Evolutionary conservation across 2,888 invertebrate genomes (phyloP), one percentile per base, ranked within the genome.

Genomic region (Tineola bisselliella): DNA sequence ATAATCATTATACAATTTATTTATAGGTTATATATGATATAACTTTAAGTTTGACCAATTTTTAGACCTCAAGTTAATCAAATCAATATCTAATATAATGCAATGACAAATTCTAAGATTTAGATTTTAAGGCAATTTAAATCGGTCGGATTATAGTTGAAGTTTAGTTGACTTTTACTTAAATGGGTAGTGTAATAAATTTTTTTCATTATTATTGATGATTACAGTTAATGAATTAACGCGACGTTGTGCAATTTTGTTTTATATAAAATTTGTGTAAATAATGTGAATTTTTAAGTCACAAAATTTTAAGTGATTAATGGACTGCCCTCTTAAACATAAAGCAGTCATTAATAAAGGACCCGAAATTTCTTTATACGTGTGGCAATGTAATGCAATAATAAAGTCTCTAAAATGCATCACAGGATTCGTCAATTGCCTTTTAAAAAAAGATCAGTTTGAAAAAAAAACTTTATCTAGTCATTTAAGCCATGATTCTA

Each of bases 401-500:
- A 17, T 48, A 48, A 48, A 48, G 5, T 15, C 48, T 15, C 48
- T 48, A 48, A 10, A 38, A 38, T 48, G 48, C 48, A 15, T 15
- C 48, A 48, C 48, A 48, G 1, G 10, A 25, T 48, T 48, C 10
- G 15, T 48, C 38, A 38, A n/a, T 38, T 10, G 11, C 38, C 38
- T 10, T 38, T 38, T 12, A 38, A 38, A 48, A 48, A 48, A 48
- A 48, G 5, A 15, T 5, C 48, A 48, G 48, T 48, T 17, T 48
- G 15, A 48, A 48, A 15, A 48, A 48, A 48, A 15, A 48, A 17
- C 48, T 38, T 38, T 48, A 48, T 48, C 48, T 48, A 48, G 48
- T 48, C 48, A 48, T 48, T 48, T 17, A 48, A 48, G 48, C 48
- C 48, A 48, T 48, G 48, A 48, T 48, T n/a, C n/a, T 44, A 17